Conservation (phyloP, 2,113 vertebrate genomes). For the Prietella phreatophila region DNA sequence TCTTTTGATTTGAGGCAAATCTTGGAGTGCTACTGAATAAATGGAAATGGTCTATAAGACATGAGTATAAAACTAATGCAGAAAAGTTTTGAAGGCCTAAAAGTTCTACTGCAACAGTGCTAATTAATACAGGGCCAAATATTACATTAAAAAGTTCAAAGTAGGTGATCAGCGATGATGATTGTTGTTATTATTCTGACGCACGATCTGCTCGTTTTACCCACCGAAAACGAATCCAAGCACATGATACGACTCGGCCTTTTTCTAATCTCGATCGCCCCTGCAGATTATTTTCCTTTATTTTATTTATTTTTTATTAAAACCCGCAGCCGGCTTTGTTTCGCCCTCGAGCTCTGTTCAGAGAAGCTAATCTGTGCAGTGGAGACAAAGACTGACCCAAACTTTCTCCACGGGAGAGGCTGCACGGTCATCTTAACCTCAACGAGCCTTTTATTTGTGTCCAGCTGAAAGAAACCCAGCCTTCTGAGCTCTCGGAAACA, state of each 20-base stretch:
- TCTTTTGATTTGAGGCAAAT: not conserved
- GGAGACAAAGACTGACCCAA: not conserved
- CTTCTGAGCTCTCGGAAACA: conserved; percentile 12
- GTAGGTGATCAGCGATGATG: not conserved
- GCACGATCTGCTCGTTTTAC: not conserved
- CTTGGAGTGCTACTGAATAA: not conserved
- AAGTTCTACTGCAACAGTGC: not conserved
- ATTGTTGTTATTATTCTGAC: not conserved
- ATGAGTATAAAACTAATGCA: not conserved
- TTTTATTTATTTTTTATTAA: not conserved
- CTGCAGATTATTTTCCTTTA: not conserved
- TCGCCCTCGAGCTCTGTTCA: too few relatives aligned
- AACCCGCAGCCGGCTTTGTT: not conserved
- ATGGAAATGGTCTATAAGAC: too few relatives aligned
- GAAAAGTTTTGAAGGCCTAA: not conserved
- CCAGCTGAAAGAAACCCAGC: not conserved
- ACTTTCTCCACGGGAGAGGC: not conserved
- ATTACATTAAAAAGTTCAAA: not conserved
- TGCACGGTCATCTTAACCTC: conserved; percentile 26
- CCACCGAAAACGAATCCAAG: not conserved
- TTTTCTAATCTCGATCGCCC: not conserved
- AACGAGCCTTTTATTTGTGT: conserved; percentile 33
- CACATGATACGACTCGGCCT: not conserved
- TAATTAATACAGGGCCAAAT: not conserved
- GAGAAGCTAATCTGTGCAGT: not conserved